Conservation (phyloP, 1,140 invertebrate genomes). For the Heliothis subflexa region DNA sequence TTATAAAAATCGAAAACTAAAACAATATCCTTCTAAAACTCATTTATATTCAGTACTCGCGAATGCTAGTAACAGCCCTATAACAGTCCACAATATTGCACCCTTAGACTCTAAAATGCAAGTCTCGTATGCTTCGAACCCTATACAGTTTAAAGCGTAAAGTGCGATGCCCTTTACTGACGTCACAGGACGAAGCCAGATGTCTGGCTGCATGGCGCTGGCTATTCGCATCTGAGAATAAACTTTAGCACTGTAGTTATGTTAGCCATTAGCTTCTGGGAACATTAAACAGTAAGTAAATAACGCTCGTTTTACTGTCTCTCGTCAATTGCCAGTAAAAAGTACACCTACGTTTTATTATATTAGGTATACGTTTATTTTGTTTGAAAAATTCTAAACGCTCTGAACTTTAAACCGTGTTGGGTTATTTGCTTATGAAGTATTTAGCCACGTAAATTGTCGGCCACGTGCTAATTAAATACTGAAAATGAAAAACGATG, state of each 20-base stretch:
- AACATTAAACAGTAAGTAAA: not conserved
- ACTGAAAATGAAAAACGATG: not conserved
- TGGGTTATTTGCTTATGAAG: not conserved
- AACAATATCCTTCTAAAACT: not conserved
- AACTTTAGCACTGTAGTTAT: constrained; percentile 13
- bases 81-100: not conserved
- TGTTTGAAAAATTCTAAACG: not conserved
- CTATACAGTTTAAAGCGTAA: not conserved
- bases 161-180: constrained; percentile 27
- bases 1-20: not conserved
- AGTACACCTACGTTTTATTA: not conserved
- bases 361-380: not conserved
- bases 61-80: not conserved
- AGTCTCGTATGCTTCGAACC: constrained; percentile 11
- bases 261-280: not conserved
- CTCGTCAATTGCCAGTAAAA: not conserved
- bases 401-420: not conserved
- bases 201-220: not conserved
- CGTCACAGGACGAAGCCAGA: constrained; percentile 8
- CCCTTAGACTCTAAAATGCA: not conserved
- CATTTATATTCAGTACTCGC: not conserved
- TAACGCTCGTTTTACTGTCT: constrained; percentile 3
- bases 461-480: constrained; percentile 10
- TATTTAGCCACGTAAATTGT: constrained; percentile 13
- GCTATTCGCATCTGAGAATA: not conserved